These are phyloP conservation scores for Leptopilina drosophilae DNA, from an alignment of 2,888 invertebrate species.

Conservation along the genomic window DNA sequence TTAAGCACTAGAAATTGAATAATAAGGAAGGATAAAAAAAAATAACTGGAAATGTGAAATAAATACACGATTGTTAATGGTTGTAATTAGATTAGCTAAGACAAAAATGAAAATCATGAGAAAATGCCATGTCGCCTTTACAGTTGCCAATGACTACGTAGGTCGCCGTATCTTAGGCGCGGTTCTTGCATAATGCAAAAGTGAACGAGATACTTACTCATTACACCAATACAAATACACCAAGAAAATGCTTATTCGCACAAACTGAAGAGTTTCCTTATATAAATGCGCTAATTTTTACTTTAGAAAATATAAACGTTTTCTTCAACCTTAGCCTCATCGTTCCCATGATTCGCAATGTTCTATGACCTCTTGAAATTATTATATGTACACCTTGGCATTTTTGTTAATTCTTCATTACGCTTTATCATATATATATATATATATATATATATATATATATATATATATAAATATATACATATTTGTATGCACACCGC, in stretches of 20 bases:
- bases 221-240: slow-evolving; percentile 55
- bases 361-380: slow-evolving; percentile 22
- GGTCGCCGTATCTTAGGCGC: slow-evolving; percentile 51
- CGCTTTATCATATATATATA: not conserved
- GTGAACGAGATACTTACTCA: slow-evolving; percentile 67
- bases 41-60: too few species aligned
- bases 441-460: too few species aligned
- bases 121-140: slow-evolving; percentile 9
- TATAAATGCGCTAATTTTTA: slow-evolving; percentile 34
- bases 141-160: slow-evolving; percentile 50
- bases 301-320: not conserved
- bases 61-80: too few species aligned
- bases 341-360: slow-evolving; percentile 22
- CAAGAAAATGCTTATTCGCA: slow-evolving; percentile 25
- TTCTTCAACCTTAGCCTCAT: slow-evolving; percentile 33
- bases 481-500: not conserved
- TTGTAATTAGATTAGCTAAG: not conserved
- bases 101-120: not conserved
- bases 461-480: too few species aligned
- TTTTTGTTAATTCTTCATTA: not conserved
- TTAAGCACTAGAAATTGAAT: too few species aligned
- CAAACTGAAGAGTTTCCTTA: slow-evolving; percentile 31
- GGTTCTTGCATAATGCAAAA: slow-evolving; percentile 60
- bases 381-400: not conserved
- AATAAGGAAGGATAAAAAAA: too few species aligned